Percentiles rank a stretch among this genome's conserved stretches.
Conservation (phyloP, 2,113 vertebrate genomes). For the Tachuris rubrigastra region DNA sequence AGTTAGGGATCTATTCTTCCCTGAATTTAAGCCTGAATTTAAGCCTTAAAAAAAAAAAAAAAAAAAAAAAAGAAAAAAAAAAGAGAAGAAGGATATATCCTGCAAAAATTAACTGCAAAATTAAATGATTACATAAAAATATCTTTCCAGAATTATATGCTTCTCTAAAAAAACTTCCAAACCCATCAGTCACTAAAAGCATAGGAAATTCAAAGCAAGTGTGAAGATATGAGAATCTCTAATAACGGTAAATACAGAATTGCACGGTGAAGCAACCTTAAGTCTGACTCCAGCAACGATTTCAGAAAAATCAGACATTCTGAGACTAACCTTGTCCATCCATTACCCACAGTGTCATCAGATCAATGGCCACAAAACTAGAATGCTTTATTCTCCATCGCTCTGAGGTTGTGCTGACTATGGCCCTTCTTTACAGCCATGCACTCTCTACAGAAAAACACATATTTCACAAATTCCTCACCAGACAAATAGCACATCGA, state of each 20-base stretch:
- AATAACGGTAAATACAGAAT: conserved; percentile 12
- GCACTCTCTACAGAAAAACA: conserved; percentile 60
- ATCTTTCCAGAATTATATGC: conserved; percentile 15
- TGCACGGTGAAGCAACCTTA: conserved; percentile 35
- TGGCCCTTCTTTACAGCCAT: conserved; percentile 65
- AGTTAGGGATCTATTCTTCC: neutral
- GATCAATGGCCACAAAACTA: conserved; percentile 68
- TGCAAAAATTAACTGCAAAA: neutral
- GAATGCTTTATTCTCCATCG: conserved; percentile 63
- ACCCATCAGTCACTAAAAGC: conserved; percentile 19
- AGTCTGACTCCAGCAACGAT: conserved; percentile 55
- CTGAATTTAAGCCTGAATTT: neutral
- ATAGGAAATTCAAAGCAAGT: conserved; percentile 25
- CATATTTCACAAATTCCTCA: conserved; percentile 63
- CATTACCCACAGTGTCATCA: conserved; percentile 65
- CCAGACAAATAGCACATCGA: conserved; percentile 54
- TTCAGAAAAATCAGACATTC: conserved; percentile 64
- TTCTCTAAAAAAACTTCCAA: conserved; percentile 16
- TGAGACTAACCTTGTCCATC: conserved; percentile 62
- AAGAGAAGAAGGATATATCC: neutral
- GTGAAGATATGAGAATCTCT: neutral
- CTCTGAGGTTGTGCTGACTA: conserved; percentile 67
- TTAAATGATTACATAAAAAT: conserved; percentile 14
- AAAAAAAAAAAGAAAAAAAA: no score
- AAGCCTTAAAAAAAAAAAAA: neutral